Evolutionary conservation across 2,113 vertebrate species (phyloP).

Genomic region (Progne subis): DNA sequence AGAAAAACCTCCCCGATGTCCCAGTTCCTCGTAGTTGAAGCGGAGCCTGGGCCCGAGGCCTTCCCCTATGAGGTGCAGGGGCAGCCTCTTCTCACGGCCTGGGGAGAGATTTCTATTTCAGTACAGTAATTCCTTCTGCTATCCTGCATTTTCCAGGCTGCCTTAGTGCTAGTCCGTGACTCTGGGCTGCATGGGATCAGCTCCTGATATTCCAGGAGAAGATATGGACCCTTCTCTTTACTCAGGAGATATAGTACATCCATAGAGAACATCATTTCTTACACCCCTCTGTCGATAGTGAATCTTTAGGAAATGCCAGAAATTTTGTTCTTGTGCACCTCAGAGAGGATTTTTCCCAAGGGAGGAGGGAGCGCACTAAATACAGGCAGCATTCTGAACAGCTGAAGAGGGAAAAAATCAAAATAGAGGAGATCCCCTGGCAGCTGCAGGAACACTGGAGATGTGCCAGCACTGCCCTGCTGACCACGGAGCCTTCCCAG

Average conservation of each 20-base stretch:
- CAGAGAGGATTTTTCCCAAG: neutral
- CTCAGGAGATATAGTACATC: neutral
- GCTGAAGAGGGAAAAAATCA: neutral
- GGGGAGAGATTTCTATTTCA: neutral
- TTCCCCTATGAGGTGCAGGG: constrained; percentile 81
- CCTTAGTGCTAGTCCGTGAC: neutral
- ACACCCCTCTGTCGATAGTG: accelerated
- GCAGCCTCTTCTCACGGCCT: constrained; percentile 83
- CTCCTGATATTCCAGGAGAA: neutral
- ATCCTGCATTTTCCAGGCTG: neutral
- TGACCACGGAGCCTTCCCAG: neutral
- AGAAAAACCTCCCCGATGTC: constrained; percentile 79
- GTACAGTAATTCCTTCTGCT: neutral
- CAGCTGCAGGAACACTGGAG: neutral
- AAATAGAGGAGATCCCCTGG: neutral
- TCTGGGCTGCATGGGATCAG: neutral
- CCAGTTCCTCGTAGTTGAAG: constrained; percentile 78
- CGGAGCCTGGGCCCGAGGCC: constrained; percentile 80
- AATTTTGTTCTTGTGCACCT: neutral
- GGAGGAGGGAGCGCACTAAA: neutral
- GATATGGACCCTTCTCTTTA: accelerated
- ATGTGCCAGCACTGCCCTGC: neutral
- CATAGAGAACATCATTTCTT: neutral
- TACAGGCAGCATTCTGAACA: neutral
- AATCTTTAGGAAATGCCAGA: neutral